Evolutionary conservation across 2,888 invertebrate genomes (phyloP).

Genomic region (Caenorhabditis angaria): DNA sequence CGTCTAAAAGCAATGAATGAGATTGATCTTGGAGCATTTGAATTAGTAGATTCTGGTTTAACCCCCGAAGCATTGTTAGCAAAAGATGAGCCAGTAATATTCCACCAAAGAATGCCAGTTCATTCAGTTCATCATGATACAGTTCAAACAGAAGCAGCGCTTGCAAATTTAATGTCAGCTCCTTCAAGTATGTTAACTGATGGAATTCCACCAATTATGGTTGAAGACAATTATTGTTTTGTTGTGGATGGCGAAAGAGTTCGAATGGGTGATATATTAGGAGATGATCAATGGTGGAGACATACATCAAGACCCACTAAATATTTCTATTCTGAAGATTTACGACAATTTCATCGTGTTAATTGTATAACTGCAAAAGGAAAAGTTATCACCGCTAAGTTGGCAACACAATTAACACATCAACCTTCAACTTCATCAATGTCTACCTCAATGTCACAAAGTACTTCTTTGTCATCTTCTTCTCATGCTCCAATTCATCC

Average conservation of each 20-base stretch:
- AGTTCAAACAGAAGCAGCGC: conserved; percentile 72
- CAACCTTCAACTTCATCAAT: conserved; percentile 31
- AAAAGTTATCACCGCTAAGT: conserved; percentile 56
- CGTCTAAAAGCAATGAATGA: conserved; percentile 45
- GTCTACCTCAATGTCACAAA: conserved; percentile 31
- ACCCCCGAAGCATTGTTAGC: conserved; percentile 66
- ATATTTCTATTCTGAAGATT: conserved; percentile 71
- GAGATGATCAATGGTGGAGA: conserved; percentile 71
- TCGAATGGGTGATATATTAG: conserved; percentile 69
- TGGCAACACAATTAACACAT: conserved; percentile 41
- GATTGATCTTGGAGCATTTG: conserved; percentile 70
- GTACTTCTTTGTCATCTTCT: conserved; percentile 24
- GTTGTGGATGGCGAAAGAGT: conserved; percentile 71
- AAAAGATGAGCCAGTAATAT: conserved; percentile 67
- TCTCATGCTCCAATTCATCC: conserved; percentile 37
- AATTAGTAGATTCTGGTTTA: conserved; percentile 64
- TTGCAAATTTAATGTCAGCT: conserved; percentile 71
- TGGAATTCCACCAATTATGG: conserved; percentile 68
- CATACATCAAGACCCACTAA: conserved; percentile 71
- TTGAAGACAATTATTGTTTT: conserved; percentile 72
- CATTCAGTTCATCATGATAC: conserved; percentile 72
- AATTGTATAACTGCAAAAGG: conserved; percentile 69
- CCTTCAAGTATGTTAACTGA: conserved; percentile 67
- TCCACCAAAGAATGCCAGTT: conserved; percentile 68
- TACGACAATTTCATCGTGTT: conserved; percentile 70